Conservation (phyloP, 2,797 vertebrate species). For the Podarcis siculus region DNA sequence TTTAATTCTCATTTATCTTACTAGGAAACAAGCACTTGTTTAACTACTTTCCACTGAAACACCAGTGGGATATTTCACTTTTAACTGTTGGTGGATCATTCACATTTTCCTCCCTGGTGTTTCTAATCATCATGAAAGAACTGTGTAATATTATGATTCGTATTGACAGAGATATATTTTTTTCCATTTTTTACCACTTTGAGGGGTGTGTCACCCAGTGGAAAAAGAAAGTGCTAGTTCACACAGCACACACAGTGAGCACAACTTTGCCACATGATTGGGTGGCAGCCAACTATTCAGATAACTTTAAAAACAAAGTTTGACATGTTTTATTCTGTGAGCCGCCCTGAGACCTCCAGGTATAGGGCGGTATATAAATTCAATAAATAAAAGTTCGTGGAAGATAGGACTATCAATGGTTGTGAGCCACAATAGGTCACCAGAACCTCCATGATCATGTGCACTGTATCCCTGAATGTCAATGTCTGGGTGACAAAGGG, state of each 20-base stretch:
- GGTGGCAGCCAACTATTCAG: neutral
- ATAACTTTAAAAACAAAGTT: neutral
- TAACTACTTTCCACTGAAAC: neutral
- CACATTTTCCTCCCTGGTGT: neutral
- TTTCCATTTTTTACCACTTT: neutral
- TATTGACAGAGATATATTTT: neutral
- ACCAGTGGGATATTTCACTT: too few species aligned
- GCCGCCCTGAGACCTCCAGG: too few species aligned
- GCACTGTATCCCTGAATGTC: neutral
- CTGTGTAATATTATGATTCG: neutral
- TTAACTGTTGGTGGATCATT: neutral
- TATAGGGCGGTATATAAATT: too few species aligned
- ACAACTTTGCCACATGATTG: neutral
- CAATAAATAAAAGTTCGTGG: neutral
- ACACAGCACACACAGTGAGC: neutral
- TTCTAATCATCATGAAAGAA: neutral
- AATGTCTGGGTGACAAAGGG: too few species aligned
- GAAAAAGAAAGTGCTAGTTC: neutral
- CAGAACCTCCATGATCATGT: neutral
- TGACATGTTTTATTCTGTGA: too few species aligned
- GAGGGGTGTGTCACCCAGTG: neutral
- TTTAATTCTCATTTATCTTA: neutral
- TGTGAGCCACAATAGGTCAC: neutral
- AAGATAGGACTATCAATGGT: neutral
- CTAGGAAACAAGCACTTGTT: neutral